These are phyloP conservation scores for Neosalanx taihuensis DNA, from an alignment of 2,797 vertebrate genomes.

Conservation along the genomic window DNA sequence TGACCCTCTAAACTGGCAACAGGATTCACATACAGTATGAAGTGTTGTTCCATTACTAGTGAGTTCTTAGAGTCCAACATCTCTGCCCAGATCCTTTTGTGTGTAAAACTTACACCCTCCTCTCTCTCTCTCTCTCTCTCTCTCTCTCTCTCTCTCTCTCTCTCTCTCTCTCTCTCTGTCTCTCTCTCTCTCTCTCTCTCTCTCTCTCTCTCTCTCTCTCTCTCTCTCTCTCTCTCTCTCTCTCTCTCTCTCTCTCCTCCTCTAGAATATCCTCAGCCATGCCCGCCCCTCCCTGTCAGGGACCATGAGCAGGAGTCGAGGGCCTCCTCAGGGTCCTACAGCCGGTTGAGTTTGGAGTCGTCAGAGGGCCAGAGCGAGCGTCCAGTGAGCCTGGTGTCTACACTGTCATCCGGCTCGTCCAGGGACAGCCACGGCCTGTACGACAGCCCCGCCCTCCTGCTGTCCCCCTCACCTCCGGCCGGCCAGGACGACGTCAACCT, in stretches of 20 bases:
- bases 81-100: not conserved
- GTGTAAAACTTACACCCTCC: not conserved
- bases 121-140: not conserved
- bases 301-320: constrained; percentile 71
- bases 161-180: not conserved
- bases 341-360: constrained; percentile 58
- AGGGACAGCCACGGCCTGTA: constrained; percentile 75
- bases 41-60: not conserved
- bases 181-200: not conserved
- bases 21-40: not conserved
- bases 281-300: constrained; percentile 57
- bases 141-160: not conserved
- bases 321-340: constrained; percentile 55
- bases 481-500: constrained; percentile 68
- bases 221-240: not conserved
- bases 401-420: constrained; percentile 79
- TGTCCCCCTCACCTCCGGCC: constrained; percentile 48
- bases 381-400: constrained; percentile 76
- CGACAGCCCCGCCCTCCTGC: constrained; percentile 63
- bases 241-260: constrained; percentile 2
- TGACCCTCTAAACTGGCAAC: constrained; percentile 26
- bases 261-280: constrained; percentile 72
- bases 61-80: not conserved
- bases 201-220: not conserved
- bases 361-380: constrained; percentile 72